Evolutionary conservation across 2,113 vertebrate genomes (phyloP), one percentile per base, ranked within the genome.

Genomic region (Ivindomyrus marchei): DNA sequence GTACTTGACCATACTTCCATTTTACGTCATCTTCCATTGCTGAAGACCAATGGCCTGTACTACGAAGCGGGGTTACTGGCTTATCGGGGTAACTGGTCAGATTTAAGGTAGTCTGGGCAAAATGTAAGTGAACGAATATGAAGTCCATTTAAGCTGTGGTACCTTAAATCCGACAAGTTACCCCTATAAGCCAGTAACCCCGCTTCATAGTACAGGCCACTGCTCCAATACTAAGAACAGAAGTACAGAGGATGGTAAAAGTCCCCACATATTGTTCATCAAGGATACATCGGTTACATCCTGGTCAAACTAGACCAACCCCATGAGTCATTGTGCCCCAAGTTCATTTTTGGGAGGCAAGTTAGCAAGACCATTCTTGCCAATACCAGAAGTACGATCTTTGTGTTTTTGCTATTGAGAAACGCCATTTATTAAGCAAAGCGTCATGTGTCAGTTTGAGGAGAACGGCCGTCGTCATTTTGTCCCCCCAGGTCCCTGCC

Each of bases 401-500:
- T 70, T 27, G 10, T 3, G 0, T 13, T 70, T 9, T n/a, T 70
- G 10, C n/a, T 27, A 66, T 66, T 66, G 58, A 66, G 58, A 66
- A 27, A 66, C 3, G 8, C 8, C n/a, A 9, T 9, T 66, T 27
- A 8, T 27, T 66, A 3, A 66, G 24, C 7, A 8, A 24, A 58
- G 53, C 4, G 0, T n/a, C 21, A 1, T 7, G 2, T 21, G 21
- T 62, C 7, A 62, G 58, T n/a, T 9, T 62, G 58, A n/a, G 56
- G 56, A n/a, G 21, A 24, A 62, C 58, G 7, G 58, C 58, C 9
- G 1, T 36, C 31, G 4, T 17, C 70, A 2, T 87, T 50, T 53
- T 36, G 47, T 87, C 3, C 31, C 31, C 8, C 6, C 91, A 99
- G 98, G 94, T 97, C 98, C 84, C 94, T 99, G 91, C 97, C 98